Evolutionary conservation across 2,888 invertebrate species (phyloP).

Genomic region (Tipula helvola): DNA sequence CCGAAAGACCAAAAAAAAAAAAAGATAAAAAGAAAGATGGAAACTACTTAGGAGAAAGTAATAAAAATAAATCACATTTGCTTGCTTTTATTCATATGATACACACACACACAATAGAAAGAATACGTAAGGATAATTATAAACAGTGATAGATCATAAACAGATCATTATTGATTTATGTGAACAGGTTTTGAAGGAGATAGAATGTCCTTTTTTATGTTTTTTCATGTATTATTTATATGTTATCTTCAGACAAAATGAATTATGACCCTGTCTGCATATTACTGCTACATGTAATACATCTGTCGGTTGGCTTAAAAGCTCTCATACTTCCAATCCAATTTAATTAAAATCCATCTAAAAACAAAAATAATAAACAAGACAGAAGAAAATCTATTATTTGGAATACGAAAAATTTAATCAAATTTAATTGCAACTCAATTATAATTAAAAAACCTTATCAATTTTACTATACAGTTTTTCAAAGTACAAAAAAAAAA

Average conservation of each 20-base stretch:
- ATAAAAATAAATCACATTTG: neutral
- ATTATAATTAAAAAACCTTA: neutral
- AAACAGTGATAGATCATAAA: neutral
- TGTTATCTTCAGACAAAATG: neutral
- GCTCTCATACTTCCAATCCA: neutral
- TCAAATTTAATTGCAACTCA: slow-evolving; percentile 4
- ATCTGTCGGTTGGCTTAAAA: neutral
- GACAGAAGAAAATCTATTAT: neutral
- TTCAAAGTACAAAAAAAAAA: neutral
- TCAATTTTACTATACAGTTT: neutral
- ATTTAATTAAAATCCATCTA: neutral
- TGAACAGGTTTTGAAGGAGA: neutral
- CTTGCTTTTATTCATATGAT: neutral
- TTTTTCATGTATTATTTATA: neutral
- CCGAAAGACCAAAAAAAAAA: neutral
- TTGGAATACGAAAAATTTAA: neutral
- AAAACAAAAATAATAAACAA: neutral
- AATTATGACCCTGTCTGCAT: neutral
- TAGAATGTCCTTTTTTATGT: neutral
- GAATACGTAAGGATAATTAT: neutral
- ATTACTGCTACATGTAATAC: neutral
- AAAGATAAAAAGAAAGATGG: neutral
- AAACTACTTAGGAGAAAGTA: slow-evolving; percentile 4
- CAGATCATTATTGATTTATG: slow-evolving; percentile 4
- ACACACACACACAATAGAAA: neutral